These are phyloP conservation scores for Cryptomyrus ogoouensis DNA, from an alignment of 2,113 vertebrate species.

Conservation along the genomic window DNA sequence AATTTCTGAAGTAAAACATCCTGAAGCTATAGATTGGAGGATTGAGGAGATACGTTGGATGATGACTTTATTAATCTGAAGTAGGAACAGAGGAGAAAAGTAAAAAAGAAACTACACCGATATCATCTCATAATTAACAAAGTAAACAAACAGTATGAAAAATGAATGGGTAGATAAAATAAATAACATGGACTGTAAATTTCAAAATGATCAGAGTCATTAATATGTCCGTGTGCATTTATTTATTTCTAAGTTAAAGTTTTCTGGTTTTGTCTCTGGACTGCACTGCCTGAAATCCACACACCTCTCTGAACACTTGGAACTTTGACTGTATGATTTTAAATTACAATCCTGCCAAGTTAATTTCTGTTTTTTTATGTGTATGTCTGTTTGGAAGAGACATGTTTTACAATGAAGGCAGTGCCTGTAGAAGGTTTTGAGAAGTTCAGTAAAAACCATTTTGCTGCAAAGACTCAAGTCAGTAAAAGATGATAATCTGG, in stretches of 20 bases:
- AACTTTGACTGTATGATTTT: background rate
- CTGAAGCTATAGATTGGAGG: constrained; percentile 6
- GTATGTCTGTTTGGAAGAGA: background rate
- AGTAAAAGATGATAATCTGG: background rate
- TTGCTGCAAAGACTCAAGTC: background rate
- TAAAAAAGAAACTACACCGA: background rate
- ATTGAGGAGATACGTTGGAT: background rate
- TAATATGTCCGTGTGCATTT: background rate
- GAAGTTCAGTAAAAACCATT: background rate
- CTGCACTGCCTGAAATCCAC: background rate
- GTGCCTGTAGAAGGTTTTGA: background rate
- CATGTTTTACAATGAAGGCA: background rate
- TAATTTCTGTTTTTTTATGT: background rate
- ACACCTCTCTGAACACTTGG: background rate
- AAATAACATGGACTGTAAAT: background rate
- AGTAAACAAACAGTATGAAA: background rate
- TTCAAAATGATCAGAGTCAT: background rate
- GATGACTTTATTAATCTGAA: background rate
- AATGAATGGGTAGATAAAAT: background rate
- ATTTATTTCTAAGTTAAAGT: background rate
- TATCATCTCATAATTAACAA: background rate
- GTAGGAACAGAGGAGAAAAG: background rate
- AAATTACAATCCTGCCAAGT: background rate
- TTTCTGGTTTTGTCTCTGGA: background rate
- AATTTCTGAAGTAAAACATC: constrained; percentile 19